Evolutionary conservation across 2,113 vertebrate genomes (phyloP).

Genomic region (Pedionomus torquatus): DNA sequence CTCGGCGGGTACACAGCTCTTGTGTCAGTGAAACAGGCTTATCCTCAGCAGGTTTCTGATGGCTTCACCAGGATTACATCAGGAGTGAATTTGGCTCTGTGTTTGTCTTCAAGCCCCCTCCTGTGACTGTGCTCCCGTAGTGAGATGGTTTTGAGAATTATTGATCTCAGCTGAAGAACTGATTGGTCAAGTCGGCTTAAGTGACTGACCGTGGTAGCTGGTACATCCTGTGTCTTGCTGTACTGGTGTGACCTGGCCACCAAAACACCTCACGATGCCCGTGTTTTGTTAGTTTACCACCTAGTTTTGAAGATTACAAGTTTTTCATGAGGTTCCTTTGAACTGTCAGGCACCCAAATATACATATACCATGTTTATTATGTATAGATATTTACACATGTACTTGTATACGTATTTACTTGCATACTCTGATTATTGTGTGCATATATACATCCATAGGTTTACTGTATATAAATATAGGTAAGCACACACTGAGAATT

Average conservation of each 20-base stretch:
- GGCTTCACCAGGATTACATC: not conserved
- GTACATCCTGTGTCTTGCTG: not conserved
- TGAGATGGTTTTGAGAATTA: not conserved
- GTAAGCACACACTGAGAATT: not conserved
- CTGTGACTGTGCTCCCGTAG: not conserved
- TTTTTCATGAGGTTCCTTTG: not conserved
- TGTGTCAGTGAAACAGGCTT: not conserved
- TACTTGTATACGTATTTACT: not conserved
- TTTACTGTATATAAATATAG: not conserved
- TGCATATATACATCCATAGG: not conserved
- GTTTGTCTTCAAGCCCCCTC: not conserved
- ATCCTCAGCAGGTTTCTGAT: not conserved
- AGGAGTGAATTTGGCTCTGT: not conserved
- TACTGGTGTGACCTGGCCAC: not conserved
- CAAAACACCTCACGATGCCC: not conserved
- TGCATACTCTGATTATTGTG: not conserved
- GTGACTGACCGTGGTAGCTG: not conserved
- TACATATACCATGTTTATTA: not conserved
- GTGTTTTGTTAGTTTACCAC: not conserved
- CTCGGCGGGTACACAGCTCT: not conserved
- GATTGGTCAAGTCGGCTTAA: not conserved
- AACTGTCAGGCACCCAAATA: not conserved
- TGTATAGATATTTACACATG: not conserved
- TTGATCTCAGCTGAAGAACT: not conserved
- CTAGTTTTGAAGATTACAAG: not conserved